Conservation (phyloP, 2,797 vertebrate species). For the Sebastes matsubarae region DNA sequence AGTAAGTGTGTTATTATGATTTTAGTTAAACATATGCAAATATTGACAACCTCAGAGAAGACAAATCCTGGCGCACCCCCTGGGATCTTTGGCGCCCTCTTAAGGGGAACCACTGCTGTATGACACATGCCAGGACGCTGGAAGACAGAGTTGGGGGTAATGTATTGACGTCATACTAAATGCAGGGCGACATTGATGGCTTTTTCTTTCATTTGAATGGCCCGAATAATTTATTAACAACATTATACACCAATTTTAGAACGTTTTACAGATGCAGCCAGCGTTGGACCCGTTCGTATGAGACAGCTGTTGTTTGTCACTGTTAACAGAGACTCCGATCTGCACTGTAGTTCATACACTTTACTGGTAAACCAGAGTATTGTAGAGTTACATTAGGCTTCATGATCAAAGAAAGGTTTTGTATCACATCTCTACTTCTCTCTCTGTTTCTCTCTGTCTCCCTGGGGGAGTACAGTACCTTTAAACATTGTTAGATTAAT, state of each 20-base stretch:
- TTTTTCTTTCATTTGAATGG: not conserved
- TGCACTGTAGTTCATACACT: not conserved
- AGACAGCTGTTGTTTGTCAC: not conserved
- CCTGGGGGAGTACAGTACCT: not conserved
- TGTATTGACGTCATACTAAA: not conserved
- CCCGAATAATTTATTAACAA: too few species aligned
- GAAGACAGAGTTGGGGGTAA: not conserved
- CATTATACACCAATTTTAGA: not conserved
- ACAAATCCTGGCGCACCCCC: too few species aligned
- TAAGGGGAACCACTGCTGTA: too few species aligned
- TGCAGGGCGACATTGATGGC: fast-evolving
- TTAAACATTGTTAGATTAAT: not conserved
- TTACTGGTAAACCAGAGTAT: not conserved
- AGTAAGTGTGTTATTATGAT: too few species aligned
- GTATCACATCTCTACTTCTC: not conserved
- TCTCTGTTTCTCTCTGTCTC: not conserved
- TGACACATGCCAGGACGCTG: not conserved
- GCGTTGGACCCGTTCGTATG: not conserved
- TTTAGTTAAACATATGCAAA: too few species aligned
- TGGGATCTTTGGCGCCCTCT: too few species aligned
- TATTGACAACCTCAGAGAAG: too few species aligned
- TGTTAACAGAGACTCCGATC: not conserved
- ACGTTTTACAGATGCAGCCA: not conserved
- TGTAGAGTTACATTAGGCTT: not conserved
- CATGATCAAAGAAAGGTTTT: not conserved